phyloP scores from a whole-genome alignment of 1,140 invertebrate genomes.

The Galleria mellonella region DNA sequence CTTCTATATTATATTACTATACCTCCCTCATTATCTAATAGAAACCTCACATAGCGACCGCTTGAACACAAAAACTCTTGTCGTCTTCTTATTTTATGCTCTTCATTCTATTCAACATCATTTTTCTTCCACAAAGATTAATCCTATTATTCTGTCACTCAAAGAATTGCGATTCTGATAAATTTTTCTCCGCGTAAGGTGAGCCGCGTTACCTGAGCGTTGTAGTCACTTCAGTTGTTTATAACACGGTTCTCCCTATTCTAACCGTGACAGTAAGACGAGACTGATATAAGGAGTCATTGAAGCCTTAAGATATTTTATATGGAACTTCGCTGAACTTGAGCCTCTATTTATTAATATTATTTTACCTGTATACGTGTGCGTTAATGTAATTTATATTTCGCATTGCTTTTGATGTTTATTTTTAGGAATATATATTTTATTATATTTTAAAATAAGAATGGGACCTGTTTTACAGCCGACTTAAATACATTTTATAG shows the following conservation, averaged over 20 bases:
- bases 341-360: too few relatives aligned
- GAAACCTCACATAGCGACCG: neutral
- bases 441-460: too few relatives aligned
- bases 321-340: too few relatives aligned
- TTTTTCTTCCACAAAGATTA: conserved; percentile 51
- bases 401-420: too few relatives aligned
- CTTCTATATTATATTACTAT: neutral
- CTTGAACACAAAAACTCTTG: conserved; percentile 3
- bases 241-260: conserved; percentile 47
- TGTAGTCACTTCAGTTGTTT: conserved; percentile 40
- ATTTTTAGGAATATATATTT: too few relatives aligned
- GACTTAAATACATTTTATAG: too few relatives aligned
- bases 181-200: conserved; percentile 41
- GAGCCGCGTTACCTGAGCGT: conserved; percentile 46
- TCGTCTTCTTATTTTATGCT: conserved; percentile 17
- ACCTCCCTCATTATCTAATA: too few relatives aligned
- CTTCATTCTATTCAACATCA: conserved; percentile 20
- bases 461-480: too few relatives aligned
- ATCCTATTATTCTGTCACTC: conserved; percentile 58
- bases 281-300: conserved; percentile 22
- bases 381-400: too few relatives aligned
- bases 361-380: too few relatives aligned
- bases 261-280: conserved; percentile 34
- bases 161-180: conserved; percentile 53
- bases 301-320: conserved; percentile 1